Conservation (phyloP, 2,113 vertebrate genomes). For the Danionella cerebrum region DNA sequence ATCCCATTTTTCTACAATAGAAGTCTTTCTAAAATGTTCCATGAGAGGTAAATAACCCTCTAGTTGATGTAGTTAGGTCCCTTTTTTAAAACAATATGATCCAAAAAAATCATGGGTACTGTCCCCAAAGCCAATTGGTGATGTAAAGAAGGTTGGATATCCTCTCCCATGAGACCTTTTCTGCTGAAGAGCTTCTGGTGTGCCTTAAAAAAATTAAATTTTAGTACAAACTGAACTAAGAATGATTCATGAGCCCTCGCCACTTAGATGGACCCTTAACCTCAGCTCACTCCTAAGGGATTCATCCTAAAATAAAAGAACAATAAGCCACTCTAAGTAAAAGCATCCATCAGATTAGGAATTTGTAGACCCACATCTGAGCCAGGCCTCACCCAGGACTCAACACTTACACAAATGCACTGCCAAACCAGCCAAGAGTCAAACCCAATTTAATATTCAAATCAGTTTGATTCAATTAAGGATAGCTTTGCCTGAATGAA, state of each 20-base stretch:
- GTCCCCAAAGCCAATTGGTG: no score
- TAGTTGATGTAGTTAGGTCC: no score
- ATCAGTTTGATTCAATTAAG: constrained; percentile 27
- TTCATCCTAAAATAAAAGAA: neutral
- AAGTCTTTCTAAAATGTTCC: no score
- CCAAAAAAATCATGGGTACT: no score
- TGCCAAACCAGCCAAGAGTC: neutral
- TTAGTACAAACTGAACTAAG: neutral
- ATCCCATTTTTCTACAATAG: no score
- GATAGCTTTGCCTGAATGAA: constrained; percentile 2
- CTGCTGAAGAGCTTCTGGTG: no score
- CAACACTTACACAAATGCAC: neutral
- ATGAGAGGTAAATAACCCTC: no score
- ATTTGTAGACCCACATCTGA: constrained; percentile 10
- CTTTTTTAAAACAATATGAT: no score
- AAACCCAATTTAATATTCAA: constrained; percentile 31
- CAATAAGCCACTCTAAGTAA: constrained; percentile 1
- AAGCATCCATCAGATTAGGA: neutral
- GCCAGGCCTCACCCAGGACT: constrained; percentile 16
- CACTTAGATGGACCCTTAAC: neutral
- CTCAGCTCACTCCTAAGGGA: neutral
- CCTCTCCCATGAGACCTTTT: no score
- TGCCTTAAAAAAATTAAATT: neutral
- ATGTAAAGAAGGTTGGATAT: no score
- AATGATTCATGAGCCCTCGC: neutral